These are phyloP conservation scores for Mimumesa dahlbomi DNA, from an alignment of 2,888 invertebrate genomes.

Conservation along the genomic window DNA sequence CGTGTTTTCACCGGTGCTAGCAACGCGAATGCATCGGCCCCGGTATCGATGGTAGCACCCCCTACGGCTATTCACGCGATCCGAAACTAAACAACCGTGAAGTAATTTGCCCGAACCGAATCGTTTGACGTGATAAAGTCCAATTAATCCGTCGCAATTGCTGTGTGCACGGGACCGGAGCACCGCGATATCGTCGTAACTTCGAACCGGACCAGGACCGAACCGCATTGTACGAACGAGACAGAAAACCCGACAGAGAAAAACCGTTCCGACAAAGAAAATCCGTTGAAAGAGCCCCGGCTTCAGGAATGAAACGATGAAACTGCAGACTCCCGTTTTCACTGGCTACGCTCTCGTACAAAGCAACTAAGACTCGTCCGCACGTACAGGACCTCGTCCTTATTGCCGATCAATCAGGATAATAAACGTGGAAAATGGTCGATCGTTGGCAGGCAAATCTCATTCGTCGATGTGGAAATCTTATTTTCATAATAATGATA, in stretches of 20 bases:
- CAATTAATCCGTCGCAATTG: conserved; percentile 64
- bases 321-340: neutral
- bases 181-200: conserved; percentile 39
- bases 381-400: too few species aligned
- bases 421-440: too few species aligned
- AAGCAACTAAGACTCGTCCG: too few species aligned
- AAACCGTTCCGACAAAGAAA: neutral
- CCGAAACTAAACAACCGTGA: conserved; percentile 62
- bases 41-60: conserved; percentile 40
- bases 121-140: conserved; percentile 68
- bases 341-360: neutral
- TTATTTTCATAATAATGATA: too few species aligned
- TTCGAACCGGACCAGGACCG: conserved; percentile 48
- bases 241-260: neutral
- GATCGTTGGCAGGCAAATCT: too few species aligned
- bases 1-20: conserved; percentile 8
- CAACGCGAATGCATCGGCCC: conserved; percentile 25
- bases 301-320: neutral
- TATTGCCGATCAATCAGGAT: too few species aligned
- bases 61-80: conserved; percentile 55
- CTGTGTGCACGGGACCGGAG: conserved; percentile 31
- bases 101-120: conserved; percentile 65
- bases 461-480: too few species aligned
- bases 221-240: conserved; percentile 16
- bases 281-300: neutral